Conservation (phyloP, 2,888 invertebrate genomes). For the Microplitis manilae region DNA sequence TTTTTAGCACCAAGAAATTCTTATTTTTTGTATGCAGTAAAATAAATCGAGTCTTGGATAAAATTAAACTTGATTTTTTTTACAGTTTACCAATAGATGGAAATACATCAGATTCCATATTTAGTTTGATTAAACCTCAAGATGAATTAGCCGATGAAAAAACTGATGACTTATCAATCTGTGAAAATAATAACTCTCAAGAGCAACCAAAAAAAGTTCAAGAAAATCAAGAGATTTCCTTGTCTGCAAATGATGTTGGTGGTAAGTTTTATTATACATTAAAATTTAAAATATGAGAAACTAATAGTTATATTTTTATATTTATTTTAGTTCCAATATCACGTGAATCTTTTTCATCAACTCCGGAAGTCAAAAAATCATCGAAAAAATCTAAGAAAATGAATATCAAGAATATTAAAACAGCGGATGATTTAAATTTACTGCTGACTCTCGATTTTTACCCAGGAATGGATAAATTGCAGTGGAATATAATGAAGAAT, state of each 20-base stretch:
- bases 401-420: conserved; percentile 62
- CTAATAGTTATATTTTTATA: background rate
- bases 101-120: conserved; percentile 51
- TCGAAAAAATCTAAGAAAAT: conserved; percentile 40
- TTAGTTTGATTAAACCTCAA: conserved; percentile 56
- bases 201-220: background rate
- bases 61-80: conserved; percentile 15
- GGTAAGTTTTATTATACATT: conserved; percentile 43
- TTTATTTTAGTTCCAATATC: conserved; percentile 39
- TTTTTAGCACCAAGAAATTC: too few species aligned
- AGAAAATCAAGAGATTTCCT: background rate
- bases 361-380: conserved; percentile 14
- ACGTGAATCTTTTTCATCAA: conserved; percentile 28
- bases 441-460: conserved; percentile 54
- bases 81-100: conserved; percentile 32
- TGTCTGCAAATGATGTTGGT: conserved; percentile 48
- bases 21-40: background rate
- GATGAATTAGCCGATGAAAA: conserved; percentile 38
- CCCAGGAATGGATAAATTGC: conserved; percentile 73
- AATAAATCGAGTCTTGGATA: background rate
- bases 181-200: background rate
- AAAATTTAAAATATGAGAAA: background rate
- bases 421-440: conserved; percentile 51
- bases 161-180: background rate
- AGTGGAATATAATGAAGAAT: conserved; percentile 74